These are phyloP conservation scores for Holacanthus passer DNA, from an alignment of 2,113 vertebrate species.

Conservation along the genomic window DNA sequence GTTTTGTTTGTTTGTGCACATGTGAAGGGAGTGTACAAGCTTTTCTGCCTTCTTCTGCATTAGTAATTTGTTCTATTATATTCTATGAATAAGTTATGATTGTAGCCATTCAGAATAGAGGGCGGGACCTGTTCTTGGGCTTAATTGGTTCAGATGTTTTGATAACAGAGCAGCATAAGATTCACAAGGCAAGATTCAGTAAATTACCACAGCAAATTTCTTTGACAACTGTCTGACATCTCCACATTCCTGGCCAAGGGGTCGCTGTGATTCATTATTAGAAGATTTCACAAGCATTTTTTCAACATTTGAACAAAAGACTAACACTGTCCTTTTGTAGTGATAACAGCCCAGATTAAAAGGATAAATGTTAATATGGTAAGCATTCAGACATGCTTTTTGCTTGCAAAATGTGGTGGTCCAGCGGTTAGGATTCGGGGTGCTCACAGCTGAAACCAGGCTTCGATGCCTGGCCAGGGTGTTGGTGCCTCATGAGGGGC, in stretches of 20 bases:
- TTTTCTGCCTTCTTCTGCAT: neutral
- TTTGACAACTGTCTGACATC: neutral
- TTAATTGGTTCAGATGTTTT: conserved; percentile 32
- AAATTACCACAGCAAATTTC: neutral
- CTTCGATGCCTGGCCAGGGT: too few species aligned
- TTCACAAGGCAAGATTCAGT: neutral
- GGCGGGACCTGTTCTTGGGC: neutral
- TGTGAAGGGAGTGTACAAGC: neutral
- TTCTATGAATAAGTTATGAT: conserved; percentile 49
- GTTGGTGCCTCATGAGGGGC: too few species aligned
- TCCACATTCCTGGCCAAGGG: too few species aligned
- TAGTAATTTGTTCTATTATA: conserved; percentile 35
- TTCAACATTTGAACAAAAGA: too few species aligned
- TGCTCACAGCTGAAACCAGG: too few species aligned
- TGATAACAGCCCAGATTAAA: neutral
- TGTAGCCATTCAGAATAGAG: neutral
- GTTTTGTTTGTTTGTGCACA: neutral
- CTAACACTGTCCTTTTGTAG: neutral
- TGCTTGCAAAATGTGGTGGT: too few species aligned
- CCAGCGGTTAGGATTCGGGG: too few species aligned
- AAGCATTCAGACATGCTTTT: neutral
- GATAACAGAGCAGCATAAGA: conserved; percentile 12
- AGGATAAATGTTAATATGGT: neutral
- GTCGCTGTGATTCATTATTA: too few species aligned
- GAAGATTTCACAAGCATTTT: too few species aligned